These are phyloP conservation scores for Leucoptera coffeella DNA, from an alignment of 2,888 invertebrate genomes.

Conservation along the genomic window DNA sequence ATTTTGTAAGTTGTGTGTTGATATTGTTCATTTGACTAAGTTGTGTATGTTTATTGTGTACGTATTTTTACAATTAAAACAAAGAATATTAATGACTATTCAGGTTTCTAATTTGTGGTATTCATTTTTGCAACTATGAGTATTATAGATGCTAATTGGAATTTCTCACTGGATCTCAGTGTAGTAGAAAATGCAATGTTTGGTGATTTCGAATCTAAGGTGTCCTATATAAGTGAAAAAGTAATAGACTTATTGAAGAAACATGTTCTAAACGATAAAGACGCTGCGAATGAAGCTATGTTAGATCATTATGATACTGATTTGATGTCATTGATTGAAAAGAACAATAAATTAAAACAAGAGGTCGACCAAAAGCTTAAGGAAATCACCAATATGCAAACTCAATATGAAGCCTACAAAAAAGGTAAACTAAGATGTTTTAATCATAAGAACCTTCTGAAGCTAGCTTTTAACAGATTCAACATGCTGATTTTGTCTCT, in stretches of 20 bases:
- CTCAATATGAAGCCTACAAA: conserved; percentile 24
- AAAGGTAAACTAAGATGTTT: conserved; percentile 21
- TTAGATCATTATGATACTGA: conserved; percentile 20
- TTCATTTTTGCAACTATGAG: no score
- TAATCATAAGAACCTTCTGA: no score
- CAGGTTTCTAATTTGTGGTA: no score
- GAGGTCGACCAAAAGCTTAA: conserved; percentile 22
- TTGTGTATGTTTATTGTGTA: no score
- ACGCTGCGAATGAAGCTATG: conserved; percentile 7
- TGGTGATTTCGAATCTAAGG: conserved; percentile 12
- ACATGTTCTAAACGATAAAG: conserved; percentile 11
- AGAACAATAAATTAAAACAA: conserved; percentile 20
- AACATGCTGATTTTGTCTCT: no score
- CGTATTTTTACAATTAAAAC: no score
- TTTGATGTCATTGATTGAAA: conserved; percentile 17
- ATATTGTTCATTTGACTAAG: no score
- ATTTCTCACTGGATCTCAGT: conserved; percentile 1
- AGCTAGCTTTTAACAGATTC: no score
- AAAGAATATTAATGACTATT: no score
- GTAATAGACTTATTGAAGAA: conserved; percentile 14
- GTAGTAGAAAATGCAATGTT: conserved; percentile 11
- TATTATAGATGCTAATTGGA: conserved; percentile 2
- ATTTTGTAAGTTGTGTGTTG: no score
- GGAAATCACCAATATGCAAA: conserved; percentile 17
- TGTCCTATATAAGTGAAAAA: conserved; percentile 10